Percentiles rank a stretch among this genome's conserved stretches.
phyloP scores from a whole-genome alignment of 2,888 invertebrate genomes.

The Muschampia plurimacula region DNA sequence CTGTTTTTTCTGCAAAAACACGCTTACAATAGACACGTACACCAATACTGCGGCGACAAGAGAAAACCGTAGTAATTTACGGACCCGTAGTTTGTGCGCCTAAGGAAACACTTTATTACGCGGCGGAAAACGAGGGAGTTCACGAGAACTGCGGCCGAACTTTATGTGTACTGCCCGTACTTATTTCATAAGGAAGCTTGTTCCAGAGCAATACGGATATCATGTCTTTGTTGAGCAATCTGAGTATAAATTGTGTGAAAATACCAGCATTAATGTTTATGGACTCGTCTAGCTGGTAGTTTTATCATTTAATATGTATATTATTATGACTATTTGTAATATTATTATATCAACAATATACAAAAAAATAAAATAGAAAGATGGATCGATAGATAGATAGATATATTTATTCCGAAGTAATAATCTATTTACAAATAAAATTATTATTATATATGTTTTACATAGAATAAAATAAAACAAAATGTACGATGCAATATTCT shows the following conservation, averaged over 20 bases:
- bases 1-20: neutral
- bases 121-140: conserved; percentile 51
- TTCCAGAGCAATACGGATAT: neutral
- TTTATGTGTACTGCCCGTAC: conserved; percentile 38
- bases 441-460: too few relatives aligned
- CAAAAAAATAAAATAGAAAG: too few relatives aligned
- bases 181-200: conserved; percentile 21
- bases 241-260: neutral
- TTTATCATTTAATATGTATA: too few relatives aligned
- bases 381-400: too few relatives aligned
- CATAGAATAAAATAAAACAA: too few relatives aligned
- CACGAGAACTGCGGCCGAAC: conserved; percentile 47
- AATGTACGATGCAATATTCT: too few relatives aligned
- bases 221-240: neutral
- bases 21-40: conserved; percentile 47
- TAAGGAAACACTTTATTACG: conserved; percentile 68
- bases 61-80: conserved; percentile 64
- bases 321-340: too few relatives aligned
- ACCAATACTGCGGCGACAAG: conserved; percentile 54
- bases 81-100: conserved; percentile 58
- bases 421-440: too few relatives aligned
- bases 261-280: neutral
- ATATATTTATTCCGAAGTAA: too few relatives aligned
- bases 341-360: too few relatives aligned
- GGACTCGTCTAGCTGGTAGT: too few relatives aligned